A percentile compares a stretch with the other conserved stretches of the same genome.
These are phyloP conservation scores for Drosophila suboccidentalis DNA, from an alignment of 2,888 invertebrate species.

Conservation along the genomic window DNA sequence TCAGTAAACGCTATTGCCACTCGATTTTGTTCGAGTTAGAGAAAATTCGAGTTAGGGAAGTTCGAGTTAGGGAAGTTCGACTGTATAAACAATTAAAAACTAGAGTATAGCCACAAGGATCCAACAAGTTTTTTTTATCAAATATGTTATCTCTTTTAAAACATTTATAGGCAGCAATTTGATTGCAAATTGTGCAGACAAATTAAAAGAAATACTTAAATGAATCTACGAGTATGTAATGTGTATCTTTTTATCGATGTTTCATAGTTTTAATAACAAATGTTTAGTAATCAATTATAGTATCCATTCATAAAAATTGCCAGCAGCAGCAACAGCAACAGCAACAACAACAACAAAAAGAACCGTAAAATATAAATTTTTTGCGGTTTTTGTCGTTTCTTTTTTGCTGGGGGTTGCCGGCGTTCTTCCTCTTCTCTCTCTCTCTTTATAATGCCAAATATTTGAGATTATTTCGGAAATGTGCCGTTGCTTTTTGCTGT, in stretches of 20 bases:
- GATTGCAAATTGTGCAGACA: too few species aligned
- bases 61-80: too few species aligned
- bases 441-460: constrained; percentile 32
- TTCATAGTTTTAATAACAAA: constrained; percentile 4
- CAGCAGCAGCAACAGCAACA: constrained; percentile 6
- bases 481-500: constrained; percentile 41
- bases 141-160: too few species aligned
- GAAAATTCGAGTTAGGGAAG: too few species aligned
- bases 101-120: too few species aligned
- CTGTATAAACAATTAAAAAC: too few species aligned
- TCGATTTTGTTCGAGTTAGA: too few species aligned
- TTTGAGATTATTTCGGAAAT: constrained; percentile 48
- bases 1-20: too few species aligned
- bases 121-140: too few species aligned
- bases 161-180: too few species aligned
- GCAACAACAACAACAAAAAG: not conserved
- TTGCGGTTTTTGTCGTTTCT: constrained; percentile 26
- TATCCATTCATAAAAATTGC: constrained; percentile 35
- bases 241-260: not conserved
- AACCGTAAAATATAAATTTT: constrained; percentile 14
- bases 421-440: constrained; percentile 21
- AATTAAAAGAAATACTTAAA: not conserved
- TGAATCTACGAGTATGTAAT: not conserved
- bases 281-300: constrained; percentile 20
- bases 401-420: constrained; percentile 28